phyloP scores from a whole-genome alignment of 2,888 invertebrate genomes.

The Drosophila sordidula region DNA sequence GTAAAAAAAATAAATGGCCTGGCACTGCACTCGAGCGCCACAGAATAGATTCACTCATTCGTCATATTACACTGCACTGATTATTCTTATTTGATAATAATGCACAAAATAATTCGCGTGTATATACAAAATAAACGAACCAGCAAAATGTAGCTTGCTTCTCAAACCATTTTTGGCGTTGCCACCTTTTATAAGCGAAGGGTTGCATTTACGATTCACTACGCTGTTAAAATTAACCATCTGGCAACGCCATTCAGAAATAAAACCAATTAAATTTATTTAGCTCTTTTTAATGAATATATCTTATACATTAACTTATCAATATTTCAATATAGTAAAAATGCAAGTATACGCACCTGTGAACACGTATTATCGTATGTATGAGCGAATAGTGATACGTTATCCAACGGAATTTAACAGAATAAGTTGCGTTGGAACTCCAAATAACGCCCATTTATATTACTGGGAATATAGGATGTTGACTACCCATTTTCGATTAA shows the following conservation, averaged over 20 bases:
- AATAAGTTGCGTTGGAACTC: too few species aligned
- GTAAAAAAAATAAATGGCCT: not conserved
- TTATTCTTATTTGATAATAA: constrained; percentile 2
- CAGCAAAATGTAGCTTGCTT: constrained; percentile 33
- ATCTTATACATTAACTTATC: not conserved
- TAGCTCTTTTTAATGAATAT: not conserved
- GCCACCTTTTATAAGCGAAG: constrained; percentile 20
- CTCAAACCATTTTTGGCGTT: constrained; percentile 14
- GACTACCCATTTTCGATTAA: too few species aligned
- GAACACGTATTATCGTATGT: too few species aligned
- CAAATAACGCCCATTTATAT: too few species aligned
- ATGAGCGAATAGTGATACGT: too few species aligned
- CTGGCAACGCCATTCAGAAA: constrained; percentile 15
- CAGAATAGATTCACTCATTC: not conserved
- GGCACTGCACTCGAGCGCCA: not conserved
- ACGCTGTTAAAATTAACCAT: accelerated
- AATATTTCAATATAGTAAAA: too few species aligned
- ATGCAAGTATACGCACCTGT: constrained; percentile 1
- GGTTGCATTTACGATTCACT: constrained; percentile 1
- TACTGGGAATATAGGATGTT: too few species aligned
- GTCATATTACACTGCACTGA: not conserved
- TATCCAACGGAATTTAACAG: too few species aligned
- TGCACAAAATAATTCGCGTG: constrained; percentile 1
- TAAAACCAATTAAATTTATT: not conserved
- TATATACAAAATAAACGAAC: constrained; percentile 15